phyloP scores from a whole-genome alignment of 2,113 vertebrate genomes.

The Aegotheles bennettii region DNA sequence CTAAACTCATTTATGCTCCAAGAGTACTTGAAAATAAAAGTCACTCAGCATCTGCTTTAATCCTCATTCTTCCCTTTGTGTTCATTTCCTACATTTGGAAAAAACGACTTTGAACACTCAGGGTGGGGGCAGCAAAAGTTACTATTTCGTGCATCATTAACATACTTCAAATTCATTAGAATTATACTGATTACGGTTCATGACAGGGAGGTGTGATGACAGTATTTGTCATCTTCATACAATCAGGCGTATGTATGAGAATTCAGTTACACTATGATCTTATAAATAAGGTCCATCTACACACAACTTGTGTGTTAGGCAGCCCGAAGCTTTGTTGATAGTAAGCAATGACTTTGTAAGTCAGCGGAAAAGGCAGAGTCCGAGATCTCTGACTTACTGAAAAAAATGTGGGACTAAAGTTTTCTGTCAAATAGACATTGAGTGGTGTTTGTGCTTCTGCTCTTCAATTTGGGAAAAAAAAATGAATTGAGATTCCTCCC shows the following conservation, averaged over 20 bases:
- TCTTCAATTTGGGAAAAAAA: not conserved
- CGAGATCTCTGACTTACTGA: not conserved
- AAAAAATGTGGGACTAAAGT: not conserved
- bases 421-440: not conserved
- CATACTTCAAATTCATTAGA: not conserved
- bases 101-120: not conserved
- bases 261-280: not conserved
- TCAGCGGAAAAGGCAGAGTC: not conserved
- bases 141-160: not conserved
- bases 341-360: not conserved
- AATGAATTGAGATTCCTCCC: not conserved
- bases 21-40: not conserved
- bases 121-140: not conserved
- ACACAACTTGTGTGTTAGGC: no score
- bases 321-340: not conserved
- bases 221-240: not conserved
- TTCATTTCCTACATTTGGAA: not conserved
- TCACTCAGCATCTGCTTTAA: not conserved
- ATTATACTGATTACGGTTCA: not conserved
- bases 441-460: not conserved
- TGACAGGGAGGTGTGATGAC: not conserved
- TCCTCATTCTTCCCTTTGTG: not conserved
- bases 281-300: not conserved
- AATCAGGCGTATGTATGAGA: rapidly evolving
- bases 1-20: not conserved